Evolutionary conservation across 1,140 invertebrate species (phyloP), one percentile per base, ranked within the genome.

Genomic region (Diabrotica undecimpunctata): DNA sequence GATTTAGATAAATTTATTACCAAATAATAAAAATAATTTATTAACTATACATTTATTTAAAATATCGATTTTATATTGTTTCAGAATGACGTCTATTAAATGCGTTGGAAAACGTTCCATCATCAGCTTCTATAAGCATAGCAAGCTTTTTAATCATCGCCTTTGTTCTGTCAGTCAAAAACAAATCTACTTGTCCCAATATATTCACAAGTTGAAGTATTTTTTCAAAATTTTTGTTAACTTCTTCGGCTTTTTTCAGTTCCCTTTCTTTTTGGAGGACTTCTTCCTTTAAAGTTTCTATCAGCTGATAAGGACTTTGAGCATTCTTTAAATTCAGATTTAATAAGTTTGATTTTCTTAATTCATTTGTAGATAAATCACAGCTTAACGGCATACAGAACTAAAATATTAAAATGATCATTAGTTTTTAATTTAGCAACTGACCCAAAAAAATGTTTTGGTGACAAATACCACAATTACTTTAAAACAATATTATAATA

Each of bases 141-240:
- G 77, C 71, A 35, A 78, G 54, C 70, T 77, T 77, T 64, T 73
- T 74, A 12, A 77, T 67, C 11, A 75, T 54, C 0, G 59, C 58
- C 46, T 63, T 70, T 7, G 74, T 75, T 59, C 75, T 51, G 61
- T 78, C 75, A 5, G 73, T 73, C 12, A 78, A 54, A 64, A 76
- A 78, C 6, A 71, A 70, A 64, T 77, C 76, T 11, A 78, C 72
- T 66, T 78, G 77, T 13, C 76, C 76, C 46, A 78, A 66, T 65
- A 78, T 75, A 55, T 72, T 76, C 3, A 77, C 73, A 5, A 78
- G 63, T 56, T 78, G 74, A 37, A 77, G 72, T 69, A 78, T 74
- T 58, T 70, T 71, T 53, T 77, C 77, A 59, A 78, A 76, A 61
- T 72, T 74, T 57, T 69, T 70, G 51, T 76, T 77, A 5, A 74